These are phyloP conservation scores for Cladorhizidae sp. DNA, from an alignment of 37 sponge, comb jelly and placozoan species.

Conservation along the genomic window DNA sequence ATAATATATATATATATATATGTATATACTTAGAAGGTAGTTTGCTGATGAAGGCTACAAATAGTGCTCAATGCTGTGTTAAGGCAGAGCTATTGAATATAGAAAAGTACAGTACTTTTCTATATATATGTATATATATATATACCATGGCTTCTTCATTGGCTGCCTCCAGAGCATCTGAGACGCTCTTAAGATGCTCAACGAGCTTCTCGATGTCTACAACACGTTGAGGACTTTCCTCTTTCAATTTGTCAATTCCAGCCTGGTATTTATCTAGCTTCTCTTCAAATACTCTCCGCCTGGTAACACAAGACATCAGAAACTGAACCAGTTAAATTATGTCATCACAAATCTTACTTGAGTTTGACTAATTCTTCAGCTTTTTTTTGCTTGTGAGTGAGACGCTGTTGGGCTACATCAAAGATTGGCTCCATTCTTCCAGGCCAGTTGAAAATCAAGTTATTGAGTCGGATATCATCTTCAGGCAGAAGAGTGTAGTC, in stretches of 20 bases:
- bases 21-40: too few relatives aligned
- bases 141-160: slow-evolving; percentile 74
- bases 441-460: slow-evolving; percentile 92
- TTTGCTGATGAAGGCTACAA: too few relatives aligned
- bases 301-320: not conserved
- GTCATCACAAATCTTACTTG: too few relatives aligned
- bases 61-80: too few relatives aligned
- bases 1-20: too few relatives aligned
- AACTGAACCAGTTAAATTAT: too few relatives aligned
- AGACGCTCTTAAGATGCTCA: slow-evolving; percentile 53
- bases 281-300: slow-evolving; percentile 58
- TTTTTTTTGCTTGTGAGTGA: slow-evolving; percentile 68
- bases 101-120: too few relatives aligned
- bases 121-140: not conserved
- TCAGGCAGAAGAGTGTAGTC: slow-evolving; percentile 84
- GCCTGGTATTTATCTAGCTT: slow-evolving; percentile 40
- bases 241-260: slow-evolving; percentile 63
- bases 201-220: slow-evolving; percentile 73
- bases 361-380: slow-evolving; percentile 76
- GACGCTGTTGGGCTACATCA: slow-evolving; percentile 82
- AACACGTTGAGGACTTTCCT: slow-evolving; percentile 62
- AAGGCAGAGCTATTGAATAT: too few relatives aligned
- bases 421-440: slow-evolving; percentile 89
- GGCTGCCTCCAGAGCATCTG: slow-evolving; percentile 56
- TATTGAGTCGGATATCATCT: slow-evolving; percentile 95